Evolutionary conservation across 1,140 invertebrate species (phyloP), one percentile per base, ranked within the genome.

Genomic region (Artemia franciscana): DNA sequence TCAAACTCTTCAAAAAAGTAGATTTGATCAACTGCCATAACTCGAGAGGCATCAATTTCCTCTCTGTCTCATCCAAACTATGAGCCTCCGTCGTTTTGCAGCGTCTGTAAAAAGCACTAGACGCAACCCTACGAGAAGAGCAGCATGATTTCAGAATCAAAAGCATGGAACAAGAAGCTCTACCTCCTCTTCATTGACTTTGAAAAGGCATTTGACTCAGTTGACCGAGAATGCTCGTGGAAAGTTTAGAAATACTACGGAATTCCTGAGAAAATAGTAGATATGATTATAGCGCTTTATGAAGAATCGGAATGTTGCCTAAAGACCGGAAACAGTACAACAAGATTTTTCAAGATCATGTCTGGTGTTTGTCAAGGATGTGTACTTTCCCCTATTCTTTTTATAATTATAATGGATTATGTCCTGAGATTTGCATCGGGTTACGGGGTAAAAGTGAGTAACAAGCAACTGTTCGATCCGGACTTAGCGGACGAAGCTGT

Each of bases 351-450:
- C n/a, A 39, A 39, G n/a, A 39, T 39, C n/a, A 39, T 39, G 30
- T 39, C 7, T 39, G 30, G 30, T 39, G 30, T 39, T n/a, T n/a
- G 12, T 58, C 57, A n/a, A 58, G 23, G 12, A 5, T 58, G 23
- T 58, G 57, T 24, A n/a, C 23, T 58, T 12, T 58, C 57, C 57
- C 23, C 23, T n/a, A n/a, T 58, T 5, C 23, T 58, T 7, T 58
- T 58, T 58, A n/a, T 58, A 58, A 58, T 58, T 23, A 24, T 58
- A 24, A n/a, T 58, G 12, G 57, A 39, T 39, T 39, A 39, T 39
- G 30, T n/a, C 30, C 30, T 39, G 30, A n/a, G 30, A 39, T 39
- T 7, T n/a, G 30, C 30, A 39, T 39, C 30, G 30, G 30, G 30
- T 7, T 39, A 39, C 30, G 30, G 30, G 7, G 30, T n/a, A 39